Percentiles rank a stretch among this genome's conserved stretches.
These are phyloP conservation scores for Ctenosaura bakeri DNA, from an alignment of 2,797 vertebrate species.

Conservation along the genomic window DNA sequence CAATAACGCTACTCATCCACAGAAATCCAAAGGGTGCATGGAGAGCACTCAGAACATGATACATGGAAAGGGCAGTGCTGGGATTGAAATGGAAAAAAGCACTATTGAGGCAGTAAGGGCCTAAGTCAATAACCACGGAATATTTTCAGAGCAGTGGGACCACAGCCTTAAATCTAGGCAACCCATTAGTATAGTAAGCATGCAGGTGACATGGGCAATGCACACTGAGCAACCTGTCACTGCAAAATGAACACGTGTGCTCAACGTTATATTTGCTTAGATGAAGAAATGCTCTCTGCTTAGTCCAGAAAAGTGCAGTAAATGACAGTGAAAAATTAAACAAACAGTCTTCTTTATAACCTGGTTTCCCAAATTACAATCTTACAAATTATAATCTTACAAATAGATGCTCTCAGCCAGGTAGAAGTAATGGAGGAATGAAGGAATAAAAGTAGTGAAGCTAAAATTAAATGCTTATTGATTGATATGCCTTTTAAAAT, in stretches of 20 bases:
- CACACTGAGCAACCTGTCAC: background rate
- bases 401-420: conserved; percentile 64
- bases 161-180: too few species aligned
- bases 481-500: conserved; percentile 61
- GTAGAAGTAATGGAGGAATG: conserved; percentile 46
- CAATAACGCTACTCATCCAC: too few species aligned
- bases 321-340: conserved; percentile 50
- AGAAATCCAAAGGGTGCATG: too few species aligned
- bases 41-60: too few species aligned
- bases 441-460: conserved; percentile 46
- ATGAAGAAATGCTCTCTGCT: background rate
- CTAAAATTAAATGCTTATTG: conserved; percentile 53
- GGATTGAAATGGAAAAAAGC: too few species aligned
- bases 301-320: conserved; percentile 17
- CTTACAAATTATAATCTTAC: conserved; percentile 57
- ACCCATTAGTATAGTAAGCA: background rate
- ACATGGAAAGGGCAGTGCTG: too few species aligned
- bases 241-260: background rate
- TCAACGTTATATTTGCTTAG: background rate
- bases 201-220: background rate
- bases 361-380: conserved; percentile 55
- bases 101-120: too few species aligned
- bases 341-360: conserved; percentile 37
- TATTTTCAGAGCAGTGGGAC: too few species aligned
- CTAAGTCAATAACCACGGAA: too few species aligned